Conservation (phyloP, 2,113 vertebrate species). For the Scomber scombrus region DNA sequence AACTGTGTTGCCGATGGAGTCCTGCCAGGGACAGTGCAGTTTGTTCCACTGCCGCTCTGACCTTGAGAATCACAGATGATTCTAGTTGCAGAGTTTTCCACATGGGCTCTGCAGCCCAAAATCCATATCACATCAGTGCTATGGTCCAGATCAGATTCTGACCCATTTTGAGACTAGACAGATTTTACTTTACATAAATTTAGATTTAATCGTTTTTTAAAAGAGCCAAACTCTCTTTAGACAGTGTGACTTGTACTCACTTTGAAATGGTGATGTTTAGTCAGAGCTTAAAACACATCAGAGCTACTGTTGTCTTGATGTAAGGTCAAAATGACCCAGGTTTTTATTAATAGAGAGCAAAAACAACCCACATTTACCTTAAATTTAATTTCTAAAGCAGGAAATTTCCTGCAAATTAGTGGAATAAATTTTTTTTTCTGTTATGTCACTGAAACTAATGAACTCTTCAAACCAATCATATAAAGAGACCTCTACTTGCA, state of each 20-base stretch:
- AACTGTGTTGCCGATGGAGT: slow-evolving; percentile 22
- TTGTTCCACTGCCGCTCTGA: slow-evolving; percentile 26
- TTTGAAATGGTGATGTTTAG: not conserved
- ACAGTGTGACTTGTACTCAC: not conserved
- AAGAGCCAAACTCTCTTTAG: not conserved
- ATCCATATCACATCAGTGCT: slow-evolving; percentile 45
- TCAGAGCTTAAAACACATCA: not conserved
- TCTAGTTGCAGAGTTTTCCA: not conserved
- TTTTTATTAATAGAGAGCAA: not conserved
- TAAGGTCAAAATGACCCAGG: not conserved
- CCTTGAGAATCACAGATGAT: slow-evolving; percentile 32
- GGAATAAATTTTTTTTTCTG: too few relatives aligned
- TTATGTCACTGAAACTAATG: too few relatives aligned
- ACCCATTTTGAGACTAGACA: slow-evolving; percentile 6
- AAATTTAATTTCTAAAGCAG: too few relatives aligned
- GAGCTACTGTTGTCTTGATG: too few relatives aligned
- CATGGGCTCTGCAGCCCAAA: slow-evolving; percentile 1
- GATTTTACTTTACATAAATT: not conserved
- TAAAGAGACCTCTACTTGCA: too few relatives aligned
- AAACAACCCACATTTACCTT: not conserved
- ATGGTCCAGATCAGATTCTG: not conserved
- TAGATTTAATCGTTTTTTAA: not conserved
- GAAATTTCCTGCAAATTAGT: too few relatives aligned
- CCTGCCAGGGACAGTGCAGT: slow-evolving; percentile 28
- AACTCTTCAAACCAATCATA: too few relatives aligned